These are phyloP conservation scores for Brenthis daphne DNA, from an alignment of 2,888 invertebrate species.

Conservation along the genomic window DNA sequence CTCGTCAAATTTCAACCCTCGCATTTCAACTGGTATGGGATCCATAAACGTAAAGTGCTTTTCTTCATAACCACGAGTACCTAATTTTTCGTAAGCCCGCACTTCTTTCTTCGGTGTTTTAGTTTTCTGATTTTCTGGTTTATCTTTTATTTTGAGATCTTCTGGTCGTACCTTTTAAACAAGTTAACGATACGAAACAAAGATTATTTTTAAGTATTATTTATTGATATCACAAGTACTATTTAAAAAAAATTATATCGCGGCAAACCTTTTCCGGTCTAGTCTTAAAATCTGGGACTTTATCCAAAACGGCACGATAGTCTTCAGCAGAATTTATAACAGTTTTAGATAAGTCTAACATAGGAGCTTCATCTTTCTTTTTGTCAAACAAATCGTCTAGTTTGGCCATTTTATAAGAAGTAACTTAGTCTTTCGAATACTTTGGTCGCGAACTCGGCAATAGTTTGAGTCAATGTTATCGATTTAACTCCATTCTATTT, in stretches of 20 bases:
- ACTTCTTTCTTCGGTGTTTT: conserved; percentile 88
- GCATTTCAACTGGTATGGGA: conserved; percentile 93
- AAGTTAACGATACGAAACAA: conserved; percentile 29
- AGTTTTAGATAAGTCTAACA: conserved; percentile 91
- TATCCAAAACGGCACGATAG: conserved; percentile 90
- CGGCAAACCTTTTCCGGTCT: conserved; percentile 89
- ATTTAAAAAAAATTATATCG: background rate
- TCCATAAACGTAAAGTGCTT: conserved; percentile 83
- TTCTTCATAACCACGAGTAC: conserved; percentile 83
- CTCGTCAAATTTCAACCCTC: conserved; percentile 87
- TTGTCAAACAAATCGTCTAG: conserved; percentile 92
- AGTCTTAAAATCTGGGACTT: conserved; percentile 95
- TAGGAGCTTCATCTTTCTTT: conserved; percentile 92
- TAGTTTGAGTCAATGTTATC: conserved; percentile 46
- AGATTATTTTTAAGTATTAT: conserved; percentile 14
- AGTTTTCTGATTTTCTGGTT: conserved; percentile 86
- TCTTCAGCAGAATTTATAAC: conserved; percentile 91
- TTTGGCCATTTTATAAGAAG: conserved; percentile 78
- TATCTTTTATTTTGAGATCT: conserved; percentile 89
- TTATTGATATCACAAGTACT: conserved; percentile 22
- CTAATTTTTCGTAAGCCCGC: conserved; percentile 84
- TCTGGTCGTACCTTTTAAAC: conserved; percentile 85
- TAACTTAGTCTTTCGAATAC: background rate
- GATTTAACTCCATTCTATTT: conserved; percentile 54
- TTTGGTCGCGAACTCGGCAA: background rate